These are phyloP conservation scores for Druon quercuslanigerum DNA, from an alignment of 1,140 invertebrate genomes.

Conservation along the genomic window DNA sequence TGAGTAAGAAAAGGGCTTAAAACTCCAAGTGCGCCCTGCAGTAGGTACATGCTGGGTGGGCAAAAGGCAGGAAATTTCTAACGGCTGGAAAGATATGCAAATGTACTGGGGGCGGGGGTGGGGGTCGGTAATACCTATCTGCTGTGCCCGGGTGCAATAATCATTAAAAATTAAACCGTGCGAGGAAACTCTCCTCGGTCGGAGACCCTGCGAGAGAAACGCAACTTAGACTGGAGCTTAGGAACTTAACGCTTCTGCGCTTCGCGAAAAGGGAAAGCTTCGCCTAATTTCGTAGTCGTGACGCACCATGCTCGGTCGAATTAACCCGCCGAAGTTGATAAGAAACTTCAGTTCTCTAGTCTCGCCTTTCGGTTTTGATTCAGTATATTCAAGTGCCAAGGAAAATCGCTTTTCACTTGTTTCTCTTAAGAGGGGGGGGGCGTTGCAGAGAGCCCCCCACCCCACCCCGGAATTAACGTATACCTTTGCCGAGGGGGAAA, in stretches of 20 bases:
- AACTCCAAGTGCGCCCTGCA: conserved; percentile 63
- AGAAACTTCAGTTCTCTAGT: conserved; percentile 22
- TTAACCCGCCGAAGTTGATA: conserved; percentile 21
- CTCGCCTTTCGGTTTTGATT: not conserved
- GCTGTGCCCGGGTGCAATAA: conserved; percentile 65
- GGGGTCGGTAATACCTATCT: conserved; percentile 57
- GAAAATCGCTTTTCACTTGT: too few species aligned
- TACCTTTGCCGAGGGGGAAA: too few species aligned
- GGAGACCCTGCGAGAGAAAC: not conserved
- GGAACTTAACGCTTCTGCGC: conserved; percentile 28
- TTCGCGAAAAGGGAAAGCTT: conserved; percentile 26
- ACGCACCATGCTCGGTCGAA: conserved; percentile 8
- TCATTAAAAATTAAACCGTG: conserved; percentile 72
- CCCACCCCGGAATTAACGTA: too few species aligned
- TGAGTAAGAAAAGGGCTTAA: conserved; percentile 58
- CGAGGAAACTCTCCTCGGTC: conserved; percentile 27
- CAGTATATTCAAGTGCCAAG: too few species aligned
- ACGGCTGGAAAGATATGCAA: conserved; percentile 72
- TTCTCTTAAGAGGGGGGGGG: too few species aligned
- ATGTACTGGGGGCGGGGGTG: conserved; percentile 49
- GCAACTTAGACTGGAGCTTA: conserved; percentile 28
- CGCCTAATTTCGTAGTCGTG: conserved; percentile 28
- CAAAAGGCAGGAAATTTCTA: conserved; percentile 65
- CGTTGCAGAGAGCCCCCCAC: too few species aligned
- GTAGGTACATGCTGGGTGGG: conserved; percentile 50